Conservation (phyloP, 2,113 vertebrate genomes). For the Pollachius pollachius region DNA sequence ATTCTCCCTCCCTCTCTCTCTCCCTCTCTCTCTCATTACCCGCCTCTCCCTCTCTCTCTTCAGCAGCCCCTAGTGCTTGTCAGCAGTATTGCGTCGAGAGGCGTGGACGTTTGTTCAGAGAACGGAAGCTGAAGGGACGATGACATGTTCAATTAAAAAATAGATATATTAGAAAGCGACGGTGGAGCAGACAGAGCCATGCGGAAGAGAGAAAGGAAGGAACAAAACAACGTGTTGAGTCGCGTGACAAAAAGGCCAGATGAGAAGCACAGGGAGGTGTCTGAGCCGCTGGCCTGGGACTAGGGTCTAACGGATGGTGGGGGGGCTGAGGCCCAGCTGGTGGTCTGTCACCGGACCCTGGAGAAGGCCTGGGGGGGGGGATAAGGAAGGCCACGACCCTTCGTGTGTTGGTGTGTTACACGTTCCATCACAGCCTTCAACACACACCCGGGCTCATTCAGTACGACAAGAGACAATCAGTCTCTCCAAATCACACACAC, state of each 20-base stretch:
- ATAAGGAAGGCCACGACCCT: conserved; percentile 31
- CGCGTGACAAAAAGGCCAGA: conserved; percentile 11
- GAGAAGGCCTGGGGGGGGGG: conserved; percentile 51
- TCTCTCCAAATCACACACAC: background rate
- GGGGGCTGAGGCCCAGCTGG: conserved; percentile 11
- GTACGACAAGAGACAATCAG: background rate
- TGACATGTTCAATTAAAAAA: too few species aligned
- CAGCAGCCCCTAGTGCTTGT: conserved; percentile 77
- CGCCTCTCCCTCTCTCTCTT: conserved; percentile 35
- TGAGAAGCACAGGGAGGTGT: conserved; percentile 12
- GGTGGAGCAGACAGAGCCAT: background rate
- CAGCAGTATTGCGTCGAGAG: conserved; percentile 76
- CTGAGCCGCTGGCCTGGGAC: too few species aligned
- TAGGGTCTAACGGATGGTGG: conserved; percentile 40
- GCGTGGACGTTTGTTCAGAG: conserved; percentile 71
- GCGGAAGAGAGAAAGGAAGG: conserved; percentile 8
- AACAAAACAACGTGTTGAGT: background rate
- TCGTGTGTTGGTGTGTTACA: conserved; percentile 22
- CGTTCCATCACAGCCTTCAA: conserved; percentile 38
- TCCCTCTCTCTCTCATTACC: conserved; percentile 36
- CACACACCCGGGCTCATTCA: background rate
- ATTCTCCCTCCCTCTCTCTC: conserved; percentile 51
- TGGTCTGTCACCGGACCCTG: conserved; percentile 51
- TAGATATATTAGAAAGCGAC: conserved; percentile 7
- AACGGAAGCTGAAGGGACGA: conserved; percentile 46